Evolutionary conservation across 2,797 vertebrate species (phyloP).

Genomic region (Melanotaenia trifasciata): DNA sequence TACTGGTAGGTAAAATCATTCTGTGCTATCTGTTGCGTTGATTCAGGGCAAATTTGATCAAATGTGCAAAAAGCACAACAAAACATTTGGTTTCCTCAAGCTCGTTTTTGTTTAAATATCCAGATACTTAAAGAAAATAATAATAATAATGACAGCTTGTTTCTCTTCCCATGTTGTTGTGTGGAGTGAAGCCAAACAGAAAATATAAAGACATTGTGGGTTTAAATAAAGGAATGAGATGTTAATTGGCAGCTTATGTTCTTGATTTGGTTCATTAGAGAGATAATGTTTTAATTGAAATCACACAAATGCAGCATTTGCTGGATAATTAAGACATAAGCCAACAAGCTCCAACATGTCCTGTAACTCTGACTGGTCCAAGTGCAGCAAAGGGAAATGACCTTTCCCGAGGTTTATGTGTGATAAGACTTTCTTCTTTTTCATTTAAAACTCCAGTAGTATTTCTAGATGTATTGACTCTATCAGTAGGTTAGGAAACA

Average conservation of each 20-base stretch:
- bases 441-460: slow-evolving; percentile 37
- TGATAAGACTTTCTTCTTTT: slow-evolving; percentile 23
- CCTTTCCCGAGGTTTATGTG: not conserved
- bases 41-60: slow-evolving; percentile 35
- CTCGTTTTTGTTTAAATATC: slow-evolving; percentile 29
- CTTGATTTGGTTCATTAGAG: slow-evolving; percentile 70
- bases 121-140: slow-evolving; percentile 28
- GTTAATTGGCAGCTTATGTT: slow-evolving; percentile 75
- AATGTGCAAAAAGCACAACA: slow-evolving; percentile 9
- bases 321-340: slow-evolving; percentile 59
- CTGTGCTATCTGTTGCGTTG: slow-evolving; percentile 43
- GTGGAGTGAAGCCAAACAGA: slow-evolving; percentile 52
- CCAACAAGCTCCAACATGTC: slow-evolving; percentile 28
- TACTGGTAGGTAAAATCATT: slow-evolving; percentile 24
- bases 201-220: slow-evolving; percentile 61
- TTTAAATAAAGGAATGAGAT: slow-evolving; percentile 58
- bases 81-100: slow-evolving; percentile 28
- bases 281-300: slow-evolving; percentile 73
- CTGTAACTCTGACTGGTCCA: slow-evolving; percentile 26
- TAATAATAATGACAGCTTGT: slow-evolving; percentile 16
- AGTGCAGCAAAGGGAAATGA: not conserved
- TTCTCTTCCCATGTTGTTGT: slow-evolving; percentile 31
- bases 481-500: slow-evolving; percentile 14
- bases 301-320: slow-evolving; percentile 57
- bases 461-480: slow-evolving; percentile 37